A percentile compares a stretch with the other conserved stretches of the same genome.
Evolutionary conservation across 2,797 vertebrate genomes (phyloP).

Genomic region (Anguilla obscura): DNA sequence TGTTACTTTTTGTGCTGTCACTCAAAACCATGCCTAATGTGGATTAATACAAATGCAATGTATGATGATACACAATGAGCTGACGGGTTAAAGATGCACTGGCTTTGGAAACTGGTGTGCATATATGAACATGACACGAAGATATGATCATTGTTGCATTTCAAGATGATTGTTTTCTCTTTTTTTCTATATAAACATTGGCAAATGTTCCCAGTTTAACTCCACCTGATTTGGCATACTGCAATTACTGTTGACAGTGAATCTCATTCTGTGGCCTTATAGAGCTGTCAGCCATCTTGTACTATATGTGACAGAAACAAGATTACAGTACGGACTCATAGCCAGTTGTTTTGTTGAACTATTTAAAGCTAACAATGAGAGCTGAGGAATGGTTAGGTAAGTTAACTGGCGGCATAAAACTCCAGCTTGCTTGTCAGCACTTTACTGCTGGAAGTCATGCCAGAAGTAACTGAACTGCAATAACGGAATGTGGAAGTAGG

Average conservation of each 20-base stretch:
- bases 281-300: not conserved
- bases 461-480: not conserved
- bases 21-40: not conserved
- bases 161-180: too few species aligned
- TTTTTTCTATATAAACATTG: not conserved
- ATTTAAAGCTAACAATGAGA: not conserved
- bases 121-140: not conserved
- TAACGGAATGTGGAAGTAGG: not conserved
- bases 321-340: too few species aligned
- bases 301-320: too few species aligned
- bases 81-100: not conserved
- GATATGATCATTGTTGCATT: too few species aligned
- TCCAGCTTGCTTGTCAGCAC: not conserved
- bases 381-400: not conserved
- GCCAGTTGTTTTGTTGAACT: not conserved
- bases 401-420: not conserved
- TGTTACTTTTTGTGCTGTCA: not conserved
- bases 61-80: not conserved
- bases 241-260: not conserved
- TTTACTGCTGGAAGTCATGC: not conserved
- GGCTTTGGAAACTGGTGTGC: not conserved
- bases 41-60: not conserved
- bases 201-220: not conserved
- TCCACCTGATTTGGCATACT: not conserved
- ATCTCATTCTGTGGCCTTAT: not conserved